Evolutionary conservation across 2,797 vertebrate genomes (phyloP), one percentile per base, ranked within the genome.

Genomic region (Gymnopithys bicolor): DNA sequence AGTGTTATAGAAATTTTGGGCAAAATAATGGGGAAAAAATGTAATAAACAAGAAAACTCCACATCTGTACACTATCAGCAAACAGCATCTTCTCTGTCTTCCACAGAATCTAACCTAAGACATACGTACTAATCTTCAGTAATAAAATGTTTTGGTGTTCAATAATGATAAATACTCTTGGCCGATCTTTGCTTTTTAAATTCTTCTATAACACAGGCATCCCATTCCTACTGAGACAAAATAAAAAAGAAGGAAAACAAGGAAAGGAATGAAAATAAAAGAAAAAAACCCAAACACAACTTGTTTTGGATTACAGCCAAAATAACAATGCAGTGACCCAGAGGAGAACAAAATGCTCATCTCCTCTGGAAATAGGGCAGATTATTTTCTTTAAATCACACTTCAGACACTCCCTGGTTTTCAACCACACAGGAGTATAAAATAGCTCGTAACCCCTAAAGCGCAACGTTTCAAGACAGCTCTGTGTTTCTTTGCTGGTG

Each of bases 311-410:
- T 76, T 90, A 82, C 0, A 0, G 56, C 41, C 73, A 92, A 60
- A 84, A 58, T 48, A 91, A 28, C 13, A 88, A 8, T 66, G 59
- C 68, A 84, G 76, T 53, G 58, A 94, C 63, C 62, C 39, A 49
- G 41, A 67, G 53, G 11, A 69, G 30, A 80, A 77, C 24, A 66
- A 86, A 93, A 84, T 4, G 24, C 51, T 82, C 35, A 79, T 77
- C 64, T 84, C 48, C 63, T 51, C 80, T 84, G n/a, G 67, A 93
- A 91, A 92, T 4, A 45, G 39, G 41, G 35, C 63, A 82, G 39
- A 39, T 84, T 90, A 77, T 82, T 81, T 80, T 70, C 62, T 68
- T 91, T 48, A 87, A 60, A 89, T 77, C 41, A 55, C 43, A 90
- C 27, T 76, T 90, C 33, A 45, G 35, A 39, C 33, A 76, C 24